Evolutionary conservation across 2,113 vertebrate genomes (phyloP), one percentile per base, ranked within the genome.

Genomic region (Loxodonta africana): DNA sequence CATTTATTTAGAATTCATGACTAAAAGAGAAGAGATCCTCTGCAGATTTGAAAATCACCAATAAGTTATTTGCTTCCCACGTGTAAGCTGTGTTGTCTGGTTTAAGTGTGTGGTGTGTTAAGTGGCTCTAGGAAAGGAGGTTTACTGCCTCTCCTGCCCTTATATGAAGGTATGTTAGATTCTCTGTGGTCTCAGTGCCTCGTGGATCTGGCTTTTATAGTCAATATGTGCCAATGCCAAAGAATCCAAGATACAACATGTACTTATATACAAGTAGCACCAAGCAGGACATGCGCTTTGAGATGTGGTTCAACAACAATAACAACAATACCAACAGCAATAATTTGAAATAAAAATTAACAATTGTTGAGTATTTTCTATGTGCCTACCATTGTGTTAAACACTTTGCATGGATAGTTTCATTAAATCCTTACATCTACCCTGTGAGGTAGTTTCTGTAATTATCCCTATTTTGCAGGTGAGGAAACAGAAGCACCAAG

Each of bases 171-270:
- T 89, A 6, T 48, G 7, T 74, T 91, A 65, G n/a, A 33, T 73
- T 96, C 33, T 73, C 37, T 67, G 20, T 69, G 53, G 44, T 78
- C 60, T 71, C 33, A 51, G 46, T 51, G 73, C 10, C 51, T 77
- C 81, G 48, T 37, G 41, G n/a, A 76, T 76, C n/a, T 95, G 26
- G 94, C 28, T 92, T 96, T 80, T 95, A 91, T 25, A 81, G 81
- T 18, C 62, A 95, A 21, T 84, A 73, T 65, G 48, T 83, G 89
- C 12, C 7, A 84, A 4, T 77, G n/a, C 44, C 30, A 65, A 90
- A 96, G 3, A 51, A 82, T 33, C 26, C 48, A 85, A 92, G 37
- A 14, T 81, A 60, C 9, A 87, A 71, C 18, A 41, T 10, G 80
- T 82, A 81, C 30, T 86, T 77, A 67, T 17, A 8, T 71, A 51